A percentile compares a stretch with the other conserved stretches of the same genome.
phyloP scores from a whole-genome alignment of 2,113 vertebrate genomes.

The Sialia sialis region DNA sequence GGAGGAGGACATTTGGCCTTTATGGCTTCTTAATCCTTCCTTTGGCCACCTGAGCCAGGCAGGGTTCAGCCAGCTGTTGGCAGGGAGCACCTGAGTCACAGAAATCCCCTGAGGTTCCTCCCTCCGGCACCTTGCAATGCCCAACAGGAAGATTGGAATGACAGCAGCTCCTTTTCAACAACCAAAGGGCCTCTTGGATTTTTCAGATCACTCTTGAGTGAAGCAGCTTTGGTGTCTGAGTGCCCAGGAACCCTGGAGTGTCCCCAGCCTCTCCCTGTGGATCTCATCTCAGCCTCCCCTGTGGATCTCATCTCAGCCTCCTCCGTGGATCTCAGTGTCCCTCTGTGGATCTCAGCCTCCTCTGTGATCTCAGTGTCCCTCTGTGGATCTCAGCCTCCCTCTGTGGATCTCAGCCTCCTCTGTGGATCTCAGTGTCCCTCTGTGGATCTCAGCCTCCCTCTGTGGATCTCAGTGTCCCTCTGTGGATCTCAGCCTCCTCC shows the following conservation, averaged over 20 bases:
- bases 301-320: no score
- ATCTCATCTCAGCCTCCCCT: not conserved
- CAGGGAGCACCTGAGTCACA: rapidly evolving
- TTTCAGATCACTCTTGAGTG: rapidly evolving
- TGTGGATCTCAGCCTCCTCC: no score
- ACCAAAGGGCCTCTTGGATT: rapidly evolving
- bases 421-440: no score
- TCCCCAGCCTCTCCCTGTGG: not conserved
- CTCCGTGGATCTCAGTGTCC: no score
- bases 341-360: not conserved
- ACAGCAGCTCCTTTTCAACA: not conserved
- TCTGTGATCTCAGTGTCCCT: no score
- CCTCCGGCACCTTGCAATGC: not conserved
- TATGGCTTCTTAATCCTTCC: not conserved
- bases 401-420: not conserved
- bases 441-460: not conserved
- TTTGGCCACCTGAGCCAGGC: not conserved
- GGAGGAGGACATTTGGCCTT: not conserved
- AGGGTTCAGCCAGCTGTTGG: no score
- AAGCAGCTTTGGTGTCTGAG: not conserved
- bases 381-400: no score
- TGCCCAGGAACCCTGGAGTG: not conserved
- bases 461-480: no score
- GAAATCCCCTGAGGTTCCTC: not conserved
- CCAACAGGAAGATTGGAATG: rapidly evolving